Conservation (phyloP, 2,888 invertebrate genomes). For the Epsilonema sp. region DNA sequence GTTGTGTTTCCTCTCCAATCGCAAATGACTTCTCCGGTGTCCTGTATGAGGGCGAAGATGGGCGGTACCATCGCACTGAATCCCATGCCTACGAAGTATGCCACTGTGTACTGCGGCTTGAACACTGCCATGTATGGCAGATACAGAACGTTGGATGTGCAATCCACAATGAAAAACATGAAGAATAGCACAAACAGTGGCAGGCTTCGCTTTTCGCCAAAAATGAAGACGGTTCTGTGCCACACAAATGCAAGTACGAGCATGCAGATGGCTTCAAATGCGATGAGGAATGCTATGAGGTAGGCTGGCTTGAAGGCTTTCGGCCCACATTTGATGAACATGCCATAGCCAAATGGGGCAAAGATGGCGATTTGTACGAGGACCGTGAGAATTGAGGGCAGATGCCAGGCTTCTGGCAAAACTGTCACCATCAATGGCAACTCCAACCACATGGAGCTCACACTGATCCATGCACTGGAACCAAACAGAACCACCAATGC, state of each 20-base stretch:
- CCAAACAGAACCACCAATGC: constrained; percentile 55
- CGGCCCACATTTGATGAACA: constrained; percentile 21
- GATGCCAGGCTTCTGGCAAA: constrained; percentile 66
- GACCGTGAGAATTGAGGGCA: constrained; percentile 60
- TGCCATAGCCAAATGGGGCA: constrained; percentile 41
- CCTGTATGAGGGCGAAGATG: constrained; percentile 55
- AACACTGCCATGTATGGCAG: constrained; percentile 52
- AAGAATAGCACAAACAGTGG: constrained; percentile 44
- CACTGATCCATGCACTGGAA: constrained; percentile 53
- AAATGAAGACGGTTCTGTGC: constrained; percentile 40
- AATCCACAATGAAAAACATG: constrained; percentile 51
- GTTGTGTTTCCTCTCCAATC: no score
- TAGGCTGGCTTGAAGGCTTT: background rate
- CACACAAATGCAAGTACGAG: constrained; percentile 26
- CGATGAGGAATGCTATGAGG: constrained; percentile 1
- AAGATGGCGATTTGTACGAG: constrained; percentile 61
- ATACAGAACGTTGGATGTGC: constrained; percentile 63
- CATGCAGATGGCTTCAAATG: background rate
- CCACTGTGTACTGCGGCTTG: constrained; percentile 51
- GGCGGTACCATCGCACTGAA: constrained; percentile 60
- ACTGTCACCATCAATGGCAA: constrained; percentile 58
- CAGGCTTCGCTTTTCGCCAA: constrained; percentile 31
- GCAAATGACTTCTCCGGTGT: no score
- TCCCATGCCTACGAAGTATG: constrained; percentile 62
- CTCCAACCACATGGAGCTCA: constrained; percentile 70